Evolutionary conservation across 2,113 vertebrate species (phyloP).

Genomic region (Cebidichthys violaceus): DNA sequence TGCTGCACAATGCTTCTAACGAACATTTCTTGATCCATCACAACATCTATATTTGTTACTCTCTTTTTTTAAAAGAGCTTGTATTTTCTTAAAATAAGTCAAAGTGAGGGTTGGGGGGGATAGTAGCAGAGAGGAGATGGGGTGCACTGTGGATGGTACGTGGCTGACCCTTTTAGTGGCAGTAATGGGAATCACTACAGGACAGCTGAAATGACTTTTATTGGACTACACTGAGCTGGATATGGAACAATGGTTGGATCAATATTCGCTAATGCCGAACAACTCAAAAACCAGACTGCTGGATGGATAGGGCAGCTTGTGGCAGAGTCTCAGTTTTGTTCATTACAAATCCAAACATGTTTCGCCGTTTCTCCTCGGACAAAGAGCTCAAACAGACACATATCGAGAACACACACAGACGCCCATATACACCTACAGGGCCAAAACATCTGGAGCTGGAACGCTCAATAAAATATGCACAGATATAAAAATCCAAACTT

Average conservation of each 20-base stretch:
- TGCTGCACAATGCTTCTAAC: too few species aligned
- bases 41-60: background rate
- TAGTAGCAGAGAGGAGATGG: constrained; percentile 7
- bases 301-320: constrained; percentile 20
- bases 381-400: background rate
- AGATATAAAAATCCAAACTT: constrained; percentile 34
- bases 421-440: background rate
- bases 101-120: background rate
- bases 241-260: constrained; percentile 67
- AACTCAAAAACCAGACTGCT: constrained; percentile 37
- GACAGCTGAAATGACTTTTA: constrained; percentile 55
- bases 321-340: constrained; percentile 19
- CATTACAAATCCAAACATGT: constrained; percentile 31
- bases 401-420: background rate
- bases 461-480: constrained; percentile 36
- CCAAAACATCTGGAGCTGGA: constrained; percentile 7
- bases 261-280: constrained; percentile 57
- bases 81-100: background rate
- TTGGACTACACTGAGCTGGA: constrained; percentile 45
- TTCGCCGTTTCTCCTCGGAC: background rate
- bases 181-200: constrained; percentile 53
- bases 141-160: background rate
- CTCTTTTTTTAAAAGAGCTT: background rate
- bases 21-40: background rate
- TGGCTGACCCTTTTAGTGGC: constrained; percentile 39